Evolutionary conservation across 1,140 invertebrate species (phyloP).

Genomic region (Eurosta solidaginis): DNA sequence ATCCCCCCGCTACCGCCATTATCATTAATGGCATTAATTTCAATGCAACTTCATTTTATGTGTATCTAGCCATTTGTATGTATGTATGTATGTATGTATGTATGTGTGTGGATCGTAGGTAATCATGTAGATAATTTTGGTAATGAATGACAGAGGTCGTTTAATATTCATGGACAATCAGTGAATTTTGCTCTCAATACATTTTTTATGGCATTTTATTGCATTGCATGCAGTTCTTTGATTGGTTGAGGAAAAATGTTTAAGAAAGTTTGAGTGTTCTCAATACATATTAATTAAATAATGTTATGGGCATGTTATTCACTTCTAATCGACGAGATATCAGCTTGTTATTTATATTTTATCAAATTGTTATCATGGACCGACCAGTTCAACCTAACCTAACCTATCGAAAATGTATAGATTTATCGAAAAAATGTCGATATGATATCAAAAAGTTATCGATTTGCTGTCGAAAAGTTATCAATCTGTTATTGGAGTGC

Average conservation of each 20-base stretch:
- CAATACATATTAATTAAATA: not conserved
- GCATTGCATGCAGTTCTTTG: constrained; percentile 7
- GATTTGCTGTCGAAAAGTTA: too few species aligned
- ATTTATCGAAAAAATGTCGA: too few species aligned
- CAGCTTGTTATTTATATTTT: too few species aligned
- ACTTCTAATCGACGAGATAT: too few species aligned
- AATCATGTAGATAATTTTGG: not conserved
- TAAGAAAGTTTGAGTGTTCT: constrained; percentile 18
- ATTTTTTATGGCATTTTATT: constrained; percentile 24
- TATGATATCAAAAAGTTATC: too few species aligned
- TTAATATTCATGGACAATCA: constrained; percentile 23
- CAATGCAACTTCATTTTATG: not conserved
- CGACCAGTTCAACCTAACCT: too few species aligned
- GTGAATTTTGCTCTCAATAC: constrained; percentile 23
- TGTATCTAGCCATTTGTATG: not conserved
- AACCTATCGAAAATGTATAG: too few species aligned
- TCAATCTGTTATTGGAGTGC: too few species aligned
- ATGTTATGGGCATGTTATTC: too few species aligned
- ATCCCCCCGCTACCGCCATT: not conserved
- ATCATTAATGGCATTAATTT: not conserved
- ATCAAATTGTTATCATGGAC: too few species aligned
- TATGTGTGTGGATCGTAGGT: too few species aligned
- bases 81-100: not conserved
- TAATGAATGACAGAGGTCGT: not conserved
- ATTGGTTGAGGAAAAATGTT: not conserved